Conservation (phyloP, 2,888 invertebrate genomes). For the Andrena camellia region DNA sequence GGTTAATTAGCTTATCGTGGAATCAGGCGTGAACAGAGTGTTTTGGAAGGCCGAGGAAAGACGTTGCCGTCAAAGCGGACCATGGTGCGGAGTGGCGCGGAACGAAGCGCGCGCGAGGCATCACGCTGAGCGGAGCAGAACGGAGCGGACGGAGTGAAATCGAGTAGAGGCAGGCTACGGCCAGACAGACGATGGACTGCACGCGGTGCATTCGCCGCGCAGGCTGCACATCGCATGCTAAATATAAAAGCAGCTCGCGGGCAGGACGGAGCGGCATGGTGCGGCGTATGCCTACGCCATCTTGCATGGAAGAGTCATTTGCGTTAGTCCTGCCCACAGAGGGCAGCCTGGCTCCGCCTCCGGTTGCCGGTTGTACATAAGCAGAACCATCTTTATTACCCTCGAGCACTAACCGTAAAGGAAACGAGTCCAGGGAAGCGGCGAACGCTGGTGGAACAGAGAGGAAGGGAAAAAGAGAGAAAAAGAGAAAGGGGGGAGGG, state of each 20-base stretch:
- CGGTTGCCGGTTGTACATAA: constrained; percentile 83
- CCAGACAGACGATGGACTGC: constrained; percentile 37
- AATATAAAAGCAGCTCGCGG: constrained; percentile 82
- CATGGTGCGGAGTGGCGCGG: neutral
- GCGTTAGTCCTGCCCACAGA: constrained; percentile 86
- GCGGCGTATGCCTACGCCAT: constrained; percentile 84
- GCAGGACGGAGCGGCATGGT: constrained; percentile 63
- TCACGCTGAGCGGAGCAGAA: neutral
- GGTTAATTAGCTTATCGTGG: neutral
- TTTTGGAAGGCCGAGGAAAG: too few relatives aligned
- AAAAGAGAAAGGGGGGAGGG: constrained; percentile 71
- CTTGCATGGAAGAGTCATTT: constrained; percentile 87
- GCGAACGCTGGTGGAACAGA: constrained; percentile 32
- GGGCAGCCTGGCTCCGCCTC: constrained; percentile 86
- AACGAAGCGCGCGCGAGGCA: neutral
- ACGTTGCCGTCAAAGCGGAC: too few relatives aligned
- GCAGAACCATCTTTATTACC: constrained; percentile 86
- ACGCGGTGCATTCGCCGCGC: constrained; percentile 66
- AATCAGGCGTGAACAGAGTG: neutral
- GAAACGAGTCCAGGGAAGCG: constrained; percentile 77
- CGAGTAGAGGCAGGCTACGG: neutral
- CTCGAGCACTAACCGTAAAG: constrained; percentile 83
- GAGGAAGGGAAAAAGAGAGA: constrained; percentile 17
- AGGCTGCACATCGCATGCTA: constrained; percentile 78
- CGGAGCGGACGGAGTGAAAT: neutral